phyloP scores from a whole-genome alignment of 2,888 invertebrate genomes.

The Megaustenia siamemsis region DNA sequence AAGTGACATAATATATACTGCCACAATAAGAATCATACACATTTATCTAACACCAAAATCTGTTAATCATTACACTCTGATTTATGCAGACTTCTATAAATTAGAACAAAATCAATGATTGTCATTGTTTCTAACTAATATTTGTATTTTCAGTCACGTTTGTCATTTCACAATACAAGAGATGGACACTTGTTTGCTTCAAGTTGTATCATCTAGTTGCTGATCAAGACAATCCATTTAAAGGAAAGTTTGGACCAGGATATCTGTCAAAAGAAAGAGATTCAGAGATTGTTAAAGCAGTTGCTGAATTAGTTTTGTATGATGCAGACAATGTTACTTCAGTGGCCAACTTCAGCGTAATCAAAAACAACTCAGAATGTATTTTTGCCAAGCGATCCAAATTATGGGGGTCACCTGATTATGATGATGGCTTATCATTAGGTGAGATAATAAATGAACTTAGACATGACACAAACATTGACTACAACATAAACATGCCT shows the following conservation, averaged over 20 bases:
- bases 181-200: neutral
- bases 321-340: slow-evolving; percentile 60
- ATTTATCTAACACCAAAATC: too few species aligned
- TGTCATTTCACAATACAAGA: neutral
- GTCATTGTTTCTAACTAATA: too few species aligned
- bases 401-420: slow-evolving; percentile 69
- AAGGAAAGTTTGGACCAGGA: slow-evolving; percentile 64
- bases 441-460: slow-evolving; percentile 61
- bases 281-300: slow-evolving; percentile 54
- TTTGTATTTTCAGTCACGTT: slow-evolving; percentile 22
- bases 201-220: neutral
- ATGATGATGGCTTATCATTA: slow-evolving; percentile 64
- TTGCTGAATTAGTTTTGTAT: slow-evolving; percentile 65
- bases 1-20: too few species aligned
- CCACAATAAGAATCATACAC: too few species aligned
- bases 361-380: slow-evolving; percentile 71
- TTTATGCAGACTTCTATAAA: too few species aligned
- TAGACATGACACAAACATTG: neutral
- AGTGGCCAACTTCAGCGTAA: slow-evolving; percentile 63
- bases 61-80: too few species aligned
- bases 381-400: slow-evolving; percentile 72
- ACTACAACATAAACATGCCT: too few species aligned
- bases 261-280: slow-evolving; percentile 57
- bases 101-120: too few species aligned
- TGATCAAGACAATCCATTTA: slow-evolving; percentile 55